phyloP scores from a whole-genome alignment of 2,888 invertebrate genomes.

The Apamea epomidion region DNA sequence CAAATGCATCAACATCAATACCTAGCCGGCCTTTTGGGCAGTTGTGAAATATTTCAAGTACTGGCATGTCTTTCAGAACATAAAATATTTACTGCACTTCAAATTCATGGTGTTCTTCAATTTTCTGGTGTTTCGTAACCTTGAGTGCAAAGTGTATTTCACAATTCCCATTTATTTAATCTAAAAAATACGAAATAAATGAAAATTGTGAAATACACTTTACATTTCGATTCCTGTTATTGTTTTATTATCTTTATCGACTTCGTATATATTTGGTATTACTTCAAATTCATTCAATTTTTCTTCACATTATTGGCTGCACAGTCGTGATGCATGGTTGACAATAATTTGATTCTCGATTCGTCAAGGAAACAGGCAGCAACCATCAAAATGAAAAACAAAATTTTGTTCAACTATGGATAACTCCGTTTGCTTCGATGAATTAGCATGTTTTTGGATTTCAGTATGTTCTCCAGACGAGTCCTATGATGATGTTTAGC shows the following conservation, averaged over 20 bases:
- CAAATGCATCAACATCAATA: neutral
- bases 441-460: constrained; percentile 1
- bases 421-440: constrained; percentile 22
- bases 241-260: constrained; percentile 8
- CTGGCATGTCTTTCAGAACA: neutral
- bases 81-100: neutral
- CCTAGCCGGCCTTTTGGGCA: neutral
- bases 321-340: constrained; percentile 63
- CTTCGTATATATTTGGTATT: constrained; percentile 9
- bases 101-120: neutral
- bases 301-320: constrained; percentile 56
- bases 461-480: constrained; percentile 32
- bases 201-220: neutral
- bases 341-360: constrained; percentile 55
- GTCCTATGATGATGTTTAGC: constrained; percentile 60
- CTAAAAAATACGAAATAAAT: neutral
- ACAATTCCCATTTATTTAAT: constrained; percentile 15
- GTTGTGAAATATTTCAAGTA: constrained; percentile 5
- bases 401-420: constrained; percentile 59
- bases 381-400: constrained; percentile 45
- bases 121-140: constrained; percentile 7
- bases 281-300: constrained; percentile 35
- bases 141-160: constrained; percentile 5
- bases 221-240: constrained; percentile 20
- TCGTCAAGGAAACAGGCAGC: constrained; percentile 30